Conservation (phyloP, 2,888 invertebrate species). For the Lasioglossum marginatum region DNA sequence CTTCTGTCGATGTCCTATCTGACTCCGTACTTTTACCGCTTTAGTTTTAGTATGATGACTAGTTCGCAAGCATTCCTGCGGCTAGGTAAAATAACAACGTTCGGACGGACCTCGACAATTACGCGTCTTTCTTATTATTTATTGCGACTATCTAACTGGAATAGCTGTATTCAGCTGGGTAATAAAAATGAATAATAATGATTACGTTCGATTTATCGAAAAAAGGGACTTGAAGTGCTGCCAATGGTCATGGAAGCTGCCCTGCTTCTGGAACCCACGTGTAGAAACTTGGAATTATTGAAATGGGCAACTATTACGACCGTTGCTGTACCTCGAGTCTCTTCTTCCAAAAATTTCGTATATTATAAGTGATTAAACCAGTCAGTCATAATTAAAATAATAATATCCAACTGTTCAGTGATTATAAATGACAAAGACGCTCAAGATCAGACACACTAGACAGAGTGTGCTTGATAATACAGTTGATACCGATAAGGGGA, state of each 20-base stretch:
- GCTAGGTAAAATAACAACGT: background rate
- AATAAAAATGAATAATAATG: background rate
- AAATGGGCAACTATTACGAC: background rate
- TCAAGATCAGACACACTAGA: background rate
- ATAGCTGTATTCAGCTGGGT: background rate
- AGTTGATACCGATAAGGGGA: background rate
- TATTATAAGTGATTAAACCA: background rate
- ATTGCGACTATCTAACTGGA: background rate
- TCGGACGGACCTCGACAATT: background rate
- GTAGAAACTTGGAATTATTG: background rate
- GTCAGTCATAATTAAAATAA: background rate
- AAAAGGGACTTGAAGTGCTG: background rate
- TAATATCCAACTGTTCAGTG: background rate
- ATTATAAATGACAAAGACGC: background rate
- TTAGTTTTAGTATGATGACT: conserved; percentile 28
- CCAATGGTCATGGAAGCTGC: background rate
- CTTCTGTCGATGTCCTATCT: background rate
- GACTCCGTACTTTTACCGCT: background rate
- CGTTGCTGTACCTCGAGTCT: background rate
- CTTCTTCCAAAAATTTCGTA: background rate
- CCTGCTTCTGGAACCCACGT: background rate
- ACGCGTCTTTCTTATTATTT: conserved; percentile 3
- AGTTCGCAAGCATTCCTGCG: background rate
- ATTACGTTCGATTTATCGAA: background rate
- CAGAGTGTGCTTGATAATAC: background rate